These are phyloP conservation scores for Microctonus brassicae DNA, from an alignment of 2,888 invertebrate genomes.

Conservation along the genomic window DNA sequence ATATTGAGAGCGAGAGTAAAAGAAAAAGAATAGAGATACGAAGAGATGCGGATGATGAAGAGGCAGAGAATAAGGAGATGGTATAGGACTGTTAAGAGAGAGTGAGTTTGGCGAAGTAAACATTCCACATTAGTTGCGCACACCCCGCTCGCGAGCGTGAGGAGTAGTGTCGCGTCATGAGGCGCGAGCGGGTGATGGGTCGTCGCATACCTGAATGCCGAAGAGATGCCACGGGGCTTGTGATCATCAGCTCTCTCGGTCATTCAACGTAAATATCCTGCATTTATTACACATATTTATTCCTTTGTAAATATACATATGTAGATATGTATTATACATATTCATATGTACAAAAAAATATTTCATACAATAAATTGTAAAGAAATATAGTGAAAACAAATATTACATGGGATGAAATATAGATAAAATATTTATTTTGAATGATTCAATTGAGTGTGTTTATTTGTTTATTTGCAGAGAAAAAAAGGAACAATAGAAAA, in stretches of 20 bases:
- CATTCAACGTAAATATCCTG: slow-evolving; percentile 27
- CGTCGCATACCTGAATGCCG: slow-evolving; percentile 29
- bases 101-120: neutral
- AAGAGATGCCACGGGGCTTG: neutral
- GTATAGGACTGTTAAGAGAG: neutral
- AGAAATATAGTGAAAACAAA: too few relatives aligned
- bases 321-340: too few relatives aligned
- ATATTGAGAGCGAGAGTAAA: neutral
- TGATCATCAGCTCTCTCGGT: slow-evolving; percentile 10
- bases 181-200: slow-evolving; percentile 24
- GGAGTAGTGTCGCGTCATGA: slow-evolving; percentile 26
- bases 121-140: slow-evolving; percentile 31
- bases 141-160: slow-evolving; percentile 13
- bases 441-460: too few relatives aligned
- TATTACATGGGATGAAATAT: too few relatives aligned
- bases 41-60: neutral
- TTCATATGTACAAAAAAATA: too few relatives aligned
- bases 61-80: neutral
- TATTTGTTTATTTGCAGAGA: too few relatives aligned
- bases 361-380: too few relatives aligned
- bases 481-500: too few relatives aligned
- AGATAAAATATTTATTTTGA: too few relatives aligned
- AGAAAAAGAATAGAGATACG: neutral
- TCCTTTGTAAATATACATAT: too few relatives aligned
- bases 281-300: slow-evolving; percentile 5